A percentile compares a stretch with the other conserved stretches of the same genome.
These are phyloP conservation scores for Gymnoscopelus microlampas DNA, from an alignment of 2,797 vertebrate species.

Conservation along the genomic window DNA sequence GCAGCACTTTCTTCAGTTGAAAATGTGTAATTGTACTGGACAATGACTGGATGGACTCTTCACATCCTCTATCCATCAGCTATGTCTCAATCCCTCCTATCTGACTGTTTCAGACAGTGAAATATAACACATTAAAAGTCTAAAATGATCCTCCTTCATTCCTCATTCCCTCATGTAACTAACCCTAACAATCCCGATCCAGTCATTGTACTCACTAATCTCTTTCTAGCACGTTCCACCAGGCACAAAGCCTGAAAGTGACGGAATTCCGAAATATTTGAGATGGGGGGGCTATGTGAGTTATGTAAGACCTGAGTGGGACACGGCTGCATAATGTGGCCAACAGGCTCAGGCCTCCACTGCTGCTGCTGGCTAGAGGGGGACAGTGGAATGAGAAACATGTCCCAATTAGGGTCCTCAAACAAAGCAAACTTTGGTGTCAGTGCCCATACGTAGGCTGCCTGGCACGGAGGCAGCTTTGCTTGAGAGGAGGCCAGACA, in stretches of 20 bases:
- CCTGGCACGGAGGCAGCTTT: too few relatives aligned
- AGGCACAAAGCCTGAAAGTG: constrained; percentile 27
- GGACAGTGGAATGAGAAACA: constrained; percentile 64
- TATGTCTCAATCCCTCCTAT: background rate
- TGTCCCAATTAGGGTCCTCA: constrained; percentile 61
- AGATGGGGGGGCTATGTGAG: background rate
- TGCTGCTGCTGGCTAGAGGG: constrained; percentile 43
- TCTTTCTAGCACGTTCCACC: constrained; percentile 45
- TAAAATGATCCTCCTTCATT: too few relatives aligned
- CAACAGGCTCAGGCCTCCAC: background rate
- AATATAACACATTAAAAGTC: background rate
- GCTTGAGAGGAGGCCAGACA: background rate
- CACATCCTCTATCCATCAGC: too few relatives aligned
- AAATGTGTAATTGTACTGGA: too few relatives aligned
- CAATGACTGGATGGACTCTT: too few relatives aligned
- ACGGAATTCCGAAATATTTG: too few relatives aligned
- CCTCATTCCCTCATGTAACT: too few relatives aligned
- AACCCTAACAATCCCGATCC: constrained; percentile 14
- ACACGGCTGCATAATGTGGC: constrained; percentile 12
- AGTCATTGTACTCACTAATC: constrained; percentile 5
- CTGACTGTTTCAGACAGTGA: background rate
- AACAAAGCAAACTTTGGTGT: constrained; percentile 64
- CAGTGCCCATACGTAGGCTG: constrained; percentile 31
- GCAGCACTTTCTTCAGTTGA: too few relatives aligned
- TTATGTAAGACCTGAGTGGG: constrained; percentile 52